Base-by-base conservation (phyloP, 2,797 vertebrate species). In the Eutrigla gurnardus region DNA sequence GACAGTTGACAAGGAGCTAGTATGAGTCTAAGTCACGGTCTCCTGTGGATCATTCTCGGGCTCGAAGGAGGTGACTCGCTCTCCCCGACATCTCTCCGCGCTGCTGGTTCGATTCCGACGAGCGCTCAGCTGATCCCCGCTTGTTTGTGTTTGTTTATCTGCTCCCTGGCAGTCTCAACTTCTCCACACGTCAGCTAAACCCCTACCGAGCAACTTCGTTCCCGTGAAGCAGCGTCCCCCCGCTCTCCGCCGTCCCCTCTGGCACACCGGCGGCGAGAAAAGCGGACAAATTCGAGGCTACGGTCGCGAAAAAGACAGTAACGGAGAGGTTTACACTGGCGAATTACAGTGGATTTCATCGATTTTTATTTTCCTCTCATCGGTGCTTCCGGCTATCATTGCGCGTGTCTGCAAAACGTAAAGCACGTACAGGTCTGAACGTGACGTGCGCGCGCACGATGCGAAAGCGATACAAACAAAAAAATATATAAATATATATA, bases 131-230 rank as follows among this genome's bases (percentile, higher is more conserved):
- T 92, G 93, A 90, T 90, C 89, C 69, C 83, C 58, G 90, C 84
- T 91, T 95, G 94, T 95, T 95, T 94, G 82, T 94, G 92, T 95
- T 92, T 93, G 92, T 92, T 94, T 92, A 91, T 93, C 88, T 89
- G 91, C 86, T 91, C 88, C 83, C 88, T 84, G 86, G 84, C 85
- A 68, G 89, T 86, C 87, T 91, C 91, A 94, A 93, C 92, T 93
- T 93, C 92, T 93, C 92, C 92, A 90, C 92, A 93, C 93, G 92
- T 93, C 91, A 91, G 90, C 91, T 93, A 93, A 93, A 92, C 86
- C 91, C 87, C 88, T 63, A 79, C 82, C 89, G 86, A 90, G 82
- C 86, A 91, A 93, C 89, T 93, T 91, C 46, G 73, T 72, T 74
- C 75, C 85, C 72, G 83, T 11, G 53, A 36, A 82, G 76, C 78